phyloP scores from a whole-genome alignment of 1,140 invertebrate species.

The Diorhabda carinulata region DNA sequence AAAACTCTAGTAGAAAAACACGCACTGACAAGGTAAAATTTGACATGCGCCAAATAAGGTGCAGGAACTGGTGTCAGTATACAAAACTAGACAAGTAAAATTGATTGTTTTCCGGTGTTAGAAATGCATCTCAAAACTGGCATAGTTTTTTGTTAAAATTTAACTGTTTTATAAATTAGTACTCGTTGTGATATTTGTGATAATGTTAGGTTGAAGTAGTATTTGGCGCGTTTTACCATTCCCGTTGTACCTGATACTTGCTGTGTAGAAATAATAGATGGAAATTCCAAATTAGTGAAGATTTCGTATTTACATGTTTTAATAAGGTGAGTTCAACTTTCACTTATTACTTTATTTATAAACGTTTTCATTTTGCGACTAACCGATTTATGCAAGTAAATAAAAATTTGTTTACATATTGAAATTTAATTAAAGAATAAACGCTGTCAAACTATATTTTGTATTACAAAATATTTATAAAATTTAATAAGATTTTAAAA shows the following conservation, averaged over 20 bases:
- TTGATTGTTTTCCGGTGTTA: conserved; percentile 42
- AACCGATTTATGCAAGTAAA: no score
- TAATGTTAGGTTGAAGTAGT: conserved; percentile 38
- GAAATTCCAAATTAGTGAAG: conserved; percentile 13
- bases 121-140: conserved; percentile 42
- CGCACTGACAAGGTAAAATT: conserved; percentile 26
- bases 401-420: no score
- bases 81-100: conserved; percentile 38
- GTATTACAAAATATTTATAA: no score
- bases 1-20: conserved; percentile 16
- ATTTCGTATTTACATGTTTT: conserved; percentile 14
- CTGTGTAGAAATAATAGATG: conserved; percentile 31
- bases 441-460: no score
- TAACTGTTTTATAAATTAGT: conserved; percentile 28
- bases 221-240: conserved; percentile 29
- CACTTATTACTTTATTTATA: neutral
- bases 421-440: no score
- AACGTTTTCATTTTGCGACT: no score
- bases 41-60: conserved; percentile 30
- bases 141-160: conserved; percentile 29
- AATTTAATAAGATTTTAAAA: no score
- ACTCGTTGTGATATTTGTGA: conserved; percentile 47
- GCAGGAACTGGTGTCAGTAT: conserved; percentile 29
- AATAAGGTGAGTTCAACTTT: conserved; percentile 24
- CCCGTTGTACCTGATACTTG: conserved; percentile 32